A percentile compares a stretch with the other conserved stretches of the same genome.
Conservation (phyloP, 2,797 vertebrate species). For the Otus scops region DNA sequence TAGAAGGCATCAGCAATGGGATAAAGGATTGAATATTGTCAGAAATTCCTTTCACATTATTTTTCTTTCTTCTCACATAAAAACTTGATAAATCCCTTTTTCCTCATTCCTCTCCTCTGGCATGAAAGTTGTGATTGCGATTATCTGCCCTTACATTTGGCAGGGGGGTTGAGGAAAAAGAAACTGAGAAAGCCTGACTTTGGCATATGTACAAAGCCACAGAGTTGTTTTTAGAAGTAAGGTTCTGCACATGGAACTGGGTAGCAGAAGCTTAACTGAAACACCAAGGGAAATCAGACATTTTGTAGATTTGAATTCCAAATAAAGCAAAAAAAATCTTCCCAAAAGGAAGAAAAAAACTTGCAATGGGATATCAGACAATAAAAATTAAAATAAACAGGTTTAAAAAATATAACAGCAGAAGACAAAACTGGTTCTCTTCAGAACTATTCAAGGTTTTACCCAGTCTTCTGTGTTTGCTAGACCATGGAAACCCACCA, state of each 20-base stretch:
- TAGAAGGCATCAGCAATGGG: background rate
- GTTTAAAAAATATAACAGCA: background rate
- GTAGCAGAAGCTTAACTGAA: background rate
- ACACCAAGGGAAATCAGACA: background rate
- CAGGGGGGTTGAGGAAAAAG: background rate
- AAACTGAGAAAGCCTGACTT: background rate
- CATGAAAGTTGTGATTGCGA: background rate
- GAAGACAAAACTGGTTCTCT: background rate
- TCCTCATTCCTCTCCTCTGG: background rate
- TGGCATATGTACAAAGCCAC: background rate
- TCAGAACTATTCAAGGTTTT: background rate
- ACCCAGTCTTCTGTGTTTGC: background rate
- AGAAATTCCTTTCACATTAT: background rate
- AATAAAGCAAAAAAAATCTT: background rate
- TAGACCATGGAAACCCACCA: background rate
- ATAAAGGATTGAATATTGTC: background rate
- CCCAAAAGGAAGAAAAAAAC: background rate
- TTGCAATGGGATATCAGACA: background rate
- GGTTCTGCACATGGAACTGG: background rate
- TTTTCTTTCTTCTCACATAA: background rate
- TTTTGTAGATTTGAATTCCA: background rate
- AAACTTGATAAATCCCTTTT: background rate
- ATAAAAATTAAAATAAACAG: background rate
- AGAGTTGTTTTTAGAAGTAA: background rate
- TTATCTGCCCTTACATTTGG: background rate